Percentiles rank a stretch among this genome's conserved stretches.
Conservation (phyloP, 2,888 invertebrate genomes). For the Pristionchus maxplancki region DNA sequence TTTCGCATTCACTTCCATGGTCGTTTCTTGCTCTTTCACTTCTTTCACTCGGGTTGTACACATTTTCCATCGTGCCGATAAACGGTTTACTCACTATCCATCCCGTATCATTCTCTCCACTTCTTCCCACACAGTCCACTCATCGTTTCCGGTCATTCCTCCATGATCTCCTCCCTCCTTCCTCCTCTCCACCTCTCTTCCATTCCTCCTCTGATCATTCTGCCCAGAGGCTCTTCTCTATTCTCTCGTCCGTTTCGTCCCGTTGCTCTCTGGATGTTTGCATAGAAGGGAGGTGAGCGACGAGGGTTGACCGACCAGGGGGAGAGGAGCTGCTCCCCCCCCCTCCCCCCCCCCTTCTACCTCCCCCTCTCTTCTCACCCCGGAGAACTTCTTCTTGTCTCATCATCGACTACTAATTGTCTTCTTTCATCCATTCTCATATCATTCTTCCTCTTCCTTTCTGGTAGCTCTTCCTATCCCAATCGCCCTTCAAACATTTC, state of each 20-base stretch:
- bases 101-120: not conserved
- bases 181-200: not conserved
- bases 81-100: not conserved
- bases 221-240: not conserved
- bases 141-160: not conserved
- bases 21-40: constrained; percentile 37
- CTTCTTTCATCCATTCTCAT: not conserved
- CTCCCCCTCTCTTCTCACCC: not conserved
- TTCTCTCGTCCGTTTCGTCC: not conserved
- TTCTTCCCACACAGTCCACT: not conserved
- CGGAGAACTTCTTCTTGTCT: not conserved
- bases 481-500: constrained; percentile 41
- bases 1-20: constrained; percentile 24
- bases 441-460: not conserved
- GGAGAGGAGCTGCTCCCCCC: not conserved
- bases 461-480: not conserved
- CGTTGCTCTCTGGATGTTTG: constrained; percentile 44
- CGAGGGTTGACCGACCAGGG: constrained; percentile 5
- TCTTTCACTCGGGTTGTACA: constrained; percentile 31
- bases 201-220: not conserved
- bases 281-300: constrained; percentile 40
- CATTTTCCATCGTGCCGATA: not conserved
- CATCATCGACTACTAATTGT: constrained; percentile 29
- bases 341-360: not conserved
- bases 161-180: not conserved